A percentile compares a stretch with the other conserved stretches of the same genome.
Evolutionary conservation across 2,113 vertebrate species (phyloP).

Genomic region (Odontesthes bonariensis): DNA sequence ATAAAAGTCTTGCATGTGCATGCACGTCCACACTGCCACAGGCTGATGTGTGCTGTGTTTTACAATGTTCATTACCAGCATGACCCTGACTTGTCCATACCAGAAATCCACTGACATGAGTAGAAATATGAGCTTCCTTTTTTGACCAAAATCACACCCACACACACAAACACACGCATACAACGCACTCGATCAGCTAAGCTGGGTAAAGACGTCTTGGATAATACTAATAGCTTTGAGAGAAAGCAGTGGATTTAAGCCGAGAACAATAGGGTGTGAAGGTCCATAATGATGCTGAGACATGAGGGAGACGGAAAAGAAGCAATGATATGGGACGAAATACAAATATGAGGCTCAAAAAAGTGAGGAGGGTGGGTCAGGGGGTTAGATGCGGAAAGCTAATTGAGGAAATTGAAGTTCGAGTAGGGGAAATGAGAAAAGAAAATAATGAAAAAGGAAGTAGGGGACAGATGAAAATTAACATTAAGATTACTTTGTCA

Average conservation of each 20-base stretch:
- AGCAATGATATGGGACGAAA: slow-evolving; percentile 23
- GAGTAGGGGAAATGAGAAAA: slow-evolving; percentile 52
- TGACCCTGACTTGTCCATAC: slow-evolving; percentile 58
- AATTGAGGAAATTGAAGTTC: slow-evolving; percentile 63
- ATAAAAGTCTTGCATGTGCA: not conserved
- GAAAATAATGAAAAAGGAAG: slow-evolving; percentile 64
- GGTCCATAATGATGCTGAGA: slow-evolving; percentile 47
- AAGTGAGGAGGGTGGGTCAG: slow-evolving; percentile 3
- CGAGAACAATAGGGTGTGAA: slow-evolving; percentile 36
- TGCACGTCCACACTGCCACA: slow-evolving; percentile 18
- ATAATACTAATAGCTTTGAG: slow-evolving; percentile 60
- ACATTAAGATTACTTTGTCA: slow-evolving; percentile 57
- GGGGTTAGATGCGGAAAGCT: slow-evolving; percentile 16
- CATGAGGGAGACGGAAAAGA: slow-evolving; percentile 29
- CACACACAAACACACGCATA: slow-evolving; percentile 13
- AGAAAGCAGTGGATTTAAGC: slow-evolving; percentile 43
- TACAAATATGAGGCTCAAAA: slow-evolving; percentile 23
- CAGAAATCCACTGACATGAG: slow-evolving; percentile 56
- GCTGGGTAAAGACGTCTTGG: slow-evolving; percentile 40
- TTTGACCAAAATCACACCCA: slow-evolving; percentile 24
- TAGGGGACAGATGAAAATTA: slow-evolving; percentile 46
- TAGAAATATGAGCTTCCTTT: slow-evolving; percentile 58
- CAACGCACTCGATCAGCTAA: slow-evolving; percentile 28
- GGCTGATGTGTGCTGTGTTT: slow-evolving; percentile 47
- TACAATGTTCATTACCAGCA: slow-evolving; percentile 65